Evolutionary conservation across 2,888 invertebrate species (phyloP), one percentile per base, ranked within the genome.

Genomic region (Sisyra terminalis): DNA sequence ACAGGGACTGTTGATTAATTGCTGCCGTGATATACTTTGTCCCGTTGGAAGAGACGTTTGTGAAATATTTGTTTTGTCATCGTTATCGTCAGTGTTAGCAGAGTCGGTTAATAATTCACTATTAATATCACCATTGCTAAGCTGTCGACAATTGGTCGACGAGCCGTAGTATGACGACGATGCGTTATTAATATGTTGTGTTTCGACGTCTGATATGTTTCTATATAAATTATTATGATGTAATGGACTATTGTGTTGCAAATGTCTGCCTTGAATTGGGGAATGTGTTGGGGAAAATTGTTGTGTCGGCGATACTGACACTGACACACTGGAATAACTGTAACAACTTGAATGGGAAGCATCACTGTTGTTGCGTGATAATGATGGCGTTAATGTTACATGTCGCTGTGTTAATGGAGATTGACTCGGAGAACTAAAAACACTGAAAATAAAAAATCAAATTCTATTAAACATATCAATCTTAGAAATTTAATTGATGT

Each of bases 1-100:
- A 57, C 93, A 93, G 0, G 92, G 92, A 51, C 90, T 89, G 60
- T 88, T 88, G 50, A 89, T 89, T 6, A 89, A 70, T 60, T 89
- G 88, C 57, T 89, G 88, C 34, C 89, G 64, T 6, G 87, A 88
- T 53, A 89, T 87, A 10, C 88, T 88, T 8, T 80, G 74, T 42
- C 75, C 73, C 59, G 73, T 69, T 60, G 72, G 65, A 63, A 78
- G 50, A 58, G 73, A 46, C 59, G 65, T 52, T 48, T 60, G 61
- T 32, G 60, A 47, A 46, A 64, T 49, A 30, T 60, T 60, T 40
- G 59, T 53, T 40, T 73, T 61, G 46, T 74, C 74, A 35, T 73
- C 73, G 0, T 59, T 52, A 1, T 58, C 53, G 34, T 67, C 68
- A 0, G 57, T 50, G 44, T 67, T 66, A 63, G 64, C 41, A 61